Base-by-base conservation (phyloP, 1,140 invertebrate species). In the Archivesica marissinica region DNA sequence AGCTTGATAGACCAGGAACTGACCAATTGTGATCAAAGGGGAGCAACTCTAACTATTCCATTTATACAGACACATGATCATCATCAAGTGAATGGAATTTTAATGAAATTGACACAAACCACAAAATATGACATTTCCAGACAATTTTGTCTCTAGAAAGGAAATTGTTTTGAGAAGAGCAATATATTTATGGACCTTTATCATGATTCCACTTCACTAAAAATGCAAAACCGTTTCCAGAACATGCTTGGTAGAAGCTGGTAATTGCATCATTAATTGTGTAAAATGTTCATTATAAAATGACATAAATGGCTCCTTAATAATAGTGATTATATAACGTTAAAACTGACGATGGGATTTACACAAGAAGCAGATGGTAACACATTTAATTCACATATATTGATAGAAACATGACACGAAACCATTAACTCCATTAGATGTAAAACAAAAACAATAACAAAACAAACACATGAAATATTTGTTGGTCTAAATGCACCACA, bases 51-150 rank as follows among this genome's bases (percentile, higher is more conserved):
- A 50, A 66, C 20, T 25, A 41, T 28, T 39, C 47, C 30, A 79
- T 66, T 52, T 44, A 6, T 39, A 13, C 47, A 6, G 54, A 33
- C 7, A 52, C 23, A 54, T 59, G 54, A 44, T 23, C 9, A 59
- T 72, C 50, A 47, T 44, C 41, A 30, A 13, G 17, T 33, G 68
- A 33, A 9, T 23, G 23, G 50, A 41, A 50, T 50, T 59, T 76
- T 76, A 76, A 76, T 76, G 74, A 59, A 76, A 56, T 76, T 76
- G 74, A 76, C 74, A 76, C 28, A 9, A n/a, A 76, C 74, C 74
- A 59, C 74, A 50, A 76, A 76, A 76, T 47, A 76, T 76, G 74
- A 76, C 52, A 76, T 38, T 59, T 52, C 23, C 33, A 54, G 74
- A 39, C 74, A 76, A 52, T 59, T 76, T 76, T 76, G 59, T 76